phyloP scores from a whole-genome alignment of 2,797 vertebrate genomes.

The Arremon brunneinucha region DNA sequence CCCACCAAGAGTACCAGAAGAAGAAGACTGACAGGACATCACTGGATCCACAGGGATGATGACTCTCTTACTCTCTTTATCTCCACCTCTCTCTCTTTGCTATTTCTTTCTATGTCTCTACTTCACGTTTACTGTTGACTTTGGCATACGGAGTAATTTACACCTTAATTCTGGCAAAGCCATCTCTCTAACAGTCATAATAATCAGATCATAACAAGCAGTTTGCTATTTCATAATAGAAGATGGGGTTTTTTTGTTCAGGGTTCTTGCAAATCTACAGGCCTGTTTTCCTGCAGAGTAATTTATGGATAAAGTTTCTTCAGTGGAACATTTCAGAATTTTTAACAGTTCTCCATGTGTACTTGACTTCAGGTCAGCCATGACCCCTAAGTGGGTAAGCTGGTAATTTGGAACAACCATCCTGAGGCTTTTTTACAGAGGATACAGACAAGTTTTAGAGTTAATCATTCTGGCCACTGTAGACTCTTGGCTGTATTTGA shows the following conservation, averaged over 20 bases:
- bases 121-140: neutral
- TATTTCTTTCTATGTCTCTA: neutral
- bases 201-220: neutral
- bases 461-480: neutral
- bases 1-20: neutral
- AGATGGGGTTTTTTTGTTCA: neutral
- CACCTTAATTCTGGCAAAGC: neutral
- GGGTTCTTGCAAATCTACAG: neutral
- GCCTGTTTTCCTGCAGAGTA: neutral
- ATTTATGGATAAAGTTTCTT: neutral
- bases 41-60: neutral
- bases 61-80: neutral
- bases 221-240: neutral
- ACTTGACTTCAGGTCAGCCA: neutral
- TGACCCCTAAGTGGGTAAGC: neutral
- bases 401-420: neutral
- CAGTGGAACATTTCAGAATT: neutral
- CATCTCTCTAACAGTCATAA: neutral
- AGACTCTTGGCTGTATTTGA: neutral
- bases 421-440: neutral
- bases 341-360: neutral
- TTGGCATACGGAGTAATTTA: rapidly evolving
- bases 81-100: neutral
- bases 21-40: rapidly evolving
- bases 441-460: neutral